phyloP scores from a whole-genome alignment of 1,140 invertebrate genomes.

The Bombus soroeensis region DNA sequence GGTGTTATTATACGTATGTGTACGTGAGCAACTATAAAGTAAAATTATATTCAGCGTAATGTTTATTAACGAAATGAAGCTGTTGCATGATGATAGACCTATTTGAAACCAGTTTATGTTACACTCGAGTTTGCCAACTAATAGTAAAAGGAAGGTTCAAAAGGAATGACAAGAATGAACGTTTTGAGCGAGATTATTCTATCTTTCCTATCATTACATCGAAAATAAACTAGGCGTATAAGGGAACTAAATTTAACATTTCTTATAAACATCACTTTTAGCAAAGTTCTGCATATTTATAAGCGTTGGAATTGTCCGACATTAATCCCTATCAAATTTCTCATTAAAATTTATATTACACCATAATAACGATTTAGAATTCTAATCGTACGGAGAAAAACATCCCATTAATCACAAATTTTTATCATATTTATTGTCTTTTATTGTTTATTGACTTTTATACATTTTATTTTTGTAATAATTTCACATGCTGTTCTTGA shows the following conservation, averaged over 20 bases:
- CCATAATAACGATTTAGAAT: neutral
- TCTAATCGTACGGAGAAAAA: neutral
- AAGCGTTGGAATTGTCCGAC: neutral
- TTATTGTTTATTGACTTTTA: neutral
- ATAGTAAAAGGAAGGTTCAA: neutral
- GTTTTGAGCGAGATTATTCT: neutral
- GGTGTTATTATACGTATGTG: neutral
- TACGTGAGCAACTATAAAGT: neutral
- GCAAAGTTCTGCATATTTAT: neutral
- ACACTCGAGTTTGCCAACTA: neutral
- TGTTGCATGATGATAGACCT: neutral
- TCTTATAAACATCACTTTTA: neutral
- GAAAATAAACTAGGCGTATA: neutral
- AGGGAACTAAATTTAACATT: constrained; percentile 2
- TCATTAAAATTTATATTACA: neutral
- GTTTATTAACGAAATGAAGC: constrained; percentile 7
- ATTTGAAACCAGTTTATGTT: constrained; percentile 25
- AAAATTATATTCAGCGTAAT: neutral
- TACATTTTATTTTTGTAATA: neutral
- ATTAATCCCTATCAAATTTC: neutral
- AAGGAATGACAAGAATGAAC: neutral
- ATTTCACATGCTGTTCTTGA: neutral
- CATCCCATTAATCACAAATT: neutral
- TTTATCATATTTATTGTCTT: neutral
- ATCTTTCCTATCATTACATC: neutral